These are phyloP conservation scores for Synergus itoensis DNA, from an alignment of 2,888 invertebrate genomes.

Conservation along the genomic window DNA sequence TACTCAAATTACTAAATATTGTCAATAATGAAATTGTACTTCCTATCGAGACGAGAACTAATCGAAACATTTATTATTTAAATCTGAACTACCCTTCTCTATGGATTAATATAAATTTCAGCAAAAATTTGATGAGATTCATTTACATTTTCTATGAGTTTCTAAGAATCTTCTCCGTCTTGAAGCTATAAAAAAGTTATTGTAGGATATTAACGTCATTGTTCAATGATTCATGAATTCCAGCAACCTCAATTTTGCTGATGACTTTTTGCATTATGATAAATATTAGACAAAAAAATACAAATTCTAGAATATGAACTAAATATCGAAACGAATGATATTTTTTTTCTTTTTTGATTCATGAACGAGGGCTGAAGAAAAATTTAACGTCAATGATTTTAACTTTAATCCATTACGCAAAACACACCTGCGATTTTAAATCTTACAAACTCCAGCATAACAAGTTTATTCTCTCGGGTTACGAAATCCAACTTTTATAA, in stretches of 20 bases:
- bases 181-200: slow-evolving; percentile 18
- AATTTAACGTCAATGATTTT: neutral
- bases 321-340: neutral
- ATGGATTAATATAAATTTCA: too few species aligned
- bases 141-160: neutral
- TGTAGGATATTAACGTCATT: slow-evolving; percentile 34
- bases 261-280: slow-evolving; percentile 12
- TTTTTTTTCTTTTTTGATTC: neutral
- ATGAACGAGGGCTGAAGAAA: neutral
- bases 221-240: slow-evolving; percentile 30
- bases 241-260: neutral
- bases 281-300: neutral
- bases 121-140: too few species aligned
- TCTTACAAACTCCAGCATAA: neutral
- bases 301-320: slow-evolving; percentile 27
- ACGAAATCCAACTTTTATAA: slow-evolving; percentile 9
- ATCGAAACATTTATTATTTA: neutral
- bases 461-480: slow-evolving; percentile 5
- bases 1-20: neutral
- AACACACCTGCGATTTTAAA: neutral
- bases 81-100: neutral
- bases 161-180: neutral
- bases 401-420: neutral
- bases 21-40: neutral
- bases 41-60: too few species aligned